Conservation (phyloP, 2,797 vertebrate genomes). For the Apogon hyalosoma region DNA sequence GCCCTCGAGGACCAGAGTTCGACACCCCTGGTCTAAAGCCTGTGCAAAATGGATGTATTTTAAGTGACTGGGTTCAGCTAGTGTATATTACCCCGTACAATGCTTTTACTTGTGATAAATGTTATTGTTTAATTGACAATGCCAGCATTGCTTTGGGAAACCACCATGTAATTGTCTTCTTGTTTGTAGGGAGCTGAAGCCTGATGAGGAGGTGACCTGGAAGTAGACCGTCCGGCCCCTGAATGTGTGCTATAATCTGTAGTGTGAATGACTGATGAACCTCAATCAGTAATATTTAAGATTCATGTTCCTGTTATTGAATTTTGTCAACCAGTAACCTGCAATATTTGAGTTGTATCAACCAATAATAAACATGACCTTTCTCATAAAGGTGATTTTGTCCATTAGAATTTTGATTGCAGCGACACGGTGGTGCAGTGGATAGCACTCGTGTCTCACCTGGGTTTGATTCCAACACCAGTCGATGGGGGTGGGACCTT, state of each 20-base stretch:
- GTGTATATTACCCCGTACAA: not conserved
- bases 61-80: not conserved
- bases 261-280: slow-evolving; percentile 42
- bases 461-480: too few relatives aligned
- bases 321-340: slow-evolving; percentile 30
- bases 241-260: slow-evolving; percentile 51
- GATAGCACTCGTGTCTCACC: too few relatives aligned
- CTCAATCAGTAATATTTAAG: slow-evolving; percentile 62
- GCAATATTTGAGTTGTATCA: slow-evolving; percentile 58
- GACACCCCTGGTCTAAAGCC: too few relatives aligned
- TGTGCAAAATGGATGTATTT: too few relatives aligned
- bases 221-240: slow-evolving; percentile 78
- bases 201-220: slow-evolving; percentile 92
- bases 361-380: slow-evolving; percentile 73
- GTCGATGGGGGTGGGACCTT: too few relatives aligned
- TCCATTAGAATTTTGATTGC: not conserved
- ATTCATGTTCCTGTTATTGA: slow-evolving; percentile 24
- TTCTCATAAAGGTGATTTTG: slow-evolving; percentile 34
- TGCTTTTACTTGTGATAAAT: too few relatives aligned
- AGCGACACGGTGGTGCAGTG: too few relatives aligned
- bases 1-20: too few relatives aligned
- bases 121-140: too few relatives aligned
- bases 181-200: slow-evolving; percentile 89
- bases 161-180: slow-evolving; percentile 8
- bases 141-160: not conserved